Conservation (phyloP, 2,888 invertebrate genomes). For the Epinotia nisella region DNA sequence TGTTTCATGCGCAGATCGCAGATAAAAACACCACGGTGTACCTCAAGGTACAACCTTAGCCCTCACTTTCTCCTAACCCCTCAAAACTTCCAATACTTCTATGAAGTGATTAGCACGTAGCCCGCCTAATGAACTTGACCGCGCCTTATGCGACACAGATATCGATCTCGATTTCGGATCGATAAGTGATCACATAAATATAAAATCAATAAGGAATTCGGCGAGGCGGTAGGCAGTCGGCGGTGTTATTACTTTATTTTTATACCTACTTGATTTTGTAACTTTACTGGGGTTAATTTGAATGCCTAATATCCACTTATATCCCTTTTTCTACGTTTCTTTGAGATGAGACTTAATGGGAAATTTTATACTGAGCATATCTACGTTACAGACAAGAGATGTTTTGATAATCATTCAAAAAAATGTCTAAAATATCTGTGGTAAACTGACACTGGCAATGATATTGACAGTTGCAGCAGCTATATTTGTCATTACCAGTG, state of each 20-base stretch:
- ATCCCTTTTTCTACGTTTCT: neutral
- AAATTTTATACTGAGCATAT: neutral
- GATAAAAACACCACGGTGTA: no score
- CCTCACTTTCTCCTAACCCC: neutral
- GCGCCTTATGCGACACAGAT: slow-evolving; percentile 11
- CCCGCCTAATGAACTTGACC: slow-evolving; percentile 8
- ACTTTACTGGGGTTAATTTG: neutral
- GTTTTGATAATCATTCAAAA: no score
- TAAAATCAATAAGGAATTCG: slow-evolving; percentile 11
- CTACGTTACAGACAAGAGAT: no score
- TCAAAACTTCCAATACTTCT: neutral
- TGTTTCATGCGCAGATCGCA: no score
- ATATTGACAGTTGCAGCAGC: no score
- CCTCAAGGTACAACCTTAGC: neutral
- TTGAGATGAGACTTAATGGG: neutral
- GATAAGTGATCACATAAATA: slow-evolving; percentile 18
- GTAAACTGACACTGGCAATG: no score
- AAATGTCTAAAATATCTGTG: no score
- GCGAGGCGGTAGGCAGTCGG: slow-evolving; percentile 9
- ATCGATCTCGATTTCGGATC: slow-evolving; percentile 13
- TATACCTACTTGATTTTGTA: slow-evolving; percentile 3
- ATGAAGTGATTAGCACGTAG: neutral
- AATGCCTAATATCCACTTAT: neutral
- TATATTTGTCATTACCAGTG: no score
- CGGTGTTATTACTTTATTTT: neutral